Evolutionary conservation across 1,140 invertebrate species (phyloP), one percentile per base, ranked within the genome.

Genomic region (Eubasilissa regina): DNA sequence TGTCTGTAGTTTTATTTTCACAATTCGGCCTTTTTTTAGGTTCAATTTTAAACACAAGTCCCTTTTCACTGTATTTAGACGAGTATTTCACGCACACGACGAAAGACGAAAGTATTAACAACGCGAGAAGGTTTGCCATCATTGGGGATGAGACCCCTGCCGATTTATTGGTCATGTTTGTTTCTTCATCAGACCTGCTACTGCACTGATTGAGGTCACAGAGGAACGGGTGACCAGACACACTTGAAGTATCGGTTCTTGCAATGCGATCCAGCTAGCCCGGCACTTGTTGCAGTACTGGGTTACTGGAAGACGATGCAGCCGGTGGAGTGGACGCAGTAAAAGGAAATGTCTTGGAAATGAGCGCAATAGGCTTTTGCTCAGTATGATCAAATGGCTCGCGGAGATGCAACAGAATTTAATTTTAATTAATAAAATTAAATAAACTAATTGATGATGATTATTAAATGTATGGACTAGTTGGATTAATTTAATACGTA

Each of bases 61-160:
- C 58, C 21, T 77, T 74, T 21, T 78, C 68, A 51, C 70, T 81
- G 76, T 77, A 83, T 78, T 77, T 77, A 15, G 81, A 81, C 21
- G 64, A 80, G 58, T 81, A 80, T 78, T 81, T 83, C 8, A 51
- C 47, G 58, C 77, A 44, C 21, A 74, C 17, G 4, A 75, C 66
- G 1, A 56, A 35, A 9, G 51, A 21, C 11, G 25, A 43, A n/a
- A 70, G 62, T 9, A 82, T 11, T 43, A 55, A 13, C 1, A 74
- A 3, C 70, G 56, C 70, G 7, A 74, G 0, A 11, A 43, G 43
- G 13, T 45, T 55, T 17, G 74, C 44, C 3, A 75, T 51, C 8
- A 75, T 21, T 6, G 75, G 44, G 70, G 68, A 11, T 48, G 44
- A 56, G 15, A 56, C 53, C 70, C 53, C 70, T 43, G 10, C 25